These are phyloP conservation scores for Cyanistes caeruleus DNA, from an alignment of 2,113 vertebrate species.

Conservation along the genomic window DNA sequence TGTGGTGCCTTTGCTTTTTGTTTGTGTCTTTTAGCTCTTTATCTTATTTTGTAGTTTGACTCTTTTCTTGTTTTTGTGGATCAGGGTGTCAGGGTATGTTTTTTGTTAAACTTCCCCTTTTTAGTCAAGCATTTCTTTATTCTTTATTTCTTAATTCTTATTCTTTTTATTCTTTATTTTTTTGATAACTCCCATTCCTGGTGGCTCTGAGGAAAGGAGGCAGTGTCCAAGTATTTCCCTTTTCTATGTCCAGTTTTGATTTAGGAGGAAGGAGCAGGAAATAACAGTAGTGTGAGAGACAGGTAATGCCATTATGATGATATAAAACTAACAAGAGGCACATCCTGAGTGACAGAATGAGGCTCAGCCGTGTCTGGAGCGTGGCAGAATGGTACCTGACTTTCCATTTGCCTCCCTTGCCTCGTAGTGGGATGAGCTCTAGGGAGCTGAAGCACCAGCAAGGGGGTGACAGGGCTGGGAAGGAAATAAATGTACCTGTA, in stretches of 20 bases:
- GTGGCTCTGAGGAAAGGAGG: neutral
- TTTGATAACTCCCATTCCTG: neutral
- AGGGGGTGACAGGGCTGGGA: neutral
- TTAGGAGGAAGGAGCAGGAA: neutral
- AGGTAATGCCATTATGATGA: neutral
- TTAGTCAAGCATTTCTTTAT: no score
- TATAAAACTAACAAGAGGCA: neutral
- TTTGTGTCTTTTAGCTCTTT: no score
- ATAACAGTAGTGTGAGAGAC: neutral
- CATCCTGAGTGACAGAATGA: slow-evolving; percentile 11
- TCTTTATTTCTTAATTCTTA: no score
- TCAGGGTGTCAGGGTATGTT: no score
- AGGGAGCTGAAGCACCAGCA: neutral
- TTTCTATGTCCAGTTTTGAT: neutral
- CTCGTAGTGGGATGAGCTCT: neutral
- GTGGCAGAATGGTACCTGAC: neutral
- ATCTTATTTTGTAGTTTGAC: no score
- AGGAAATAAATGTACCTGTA: slow-evolving; percentile 59
- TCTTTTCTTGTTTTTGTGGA: no score
- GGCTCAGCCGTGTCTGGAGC: neutral
- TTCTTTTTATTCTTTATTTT: neutral
- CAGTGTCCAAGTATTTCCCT: neutral
- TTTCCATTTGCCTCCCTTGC: neutral
- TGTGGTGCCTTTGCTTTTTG: no score
- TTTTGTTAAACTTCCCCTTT: no score